phyloP scores from a whole-genome alignment of 2,888 invertebrate genomes.

The Eilema griseolum region DNA sequence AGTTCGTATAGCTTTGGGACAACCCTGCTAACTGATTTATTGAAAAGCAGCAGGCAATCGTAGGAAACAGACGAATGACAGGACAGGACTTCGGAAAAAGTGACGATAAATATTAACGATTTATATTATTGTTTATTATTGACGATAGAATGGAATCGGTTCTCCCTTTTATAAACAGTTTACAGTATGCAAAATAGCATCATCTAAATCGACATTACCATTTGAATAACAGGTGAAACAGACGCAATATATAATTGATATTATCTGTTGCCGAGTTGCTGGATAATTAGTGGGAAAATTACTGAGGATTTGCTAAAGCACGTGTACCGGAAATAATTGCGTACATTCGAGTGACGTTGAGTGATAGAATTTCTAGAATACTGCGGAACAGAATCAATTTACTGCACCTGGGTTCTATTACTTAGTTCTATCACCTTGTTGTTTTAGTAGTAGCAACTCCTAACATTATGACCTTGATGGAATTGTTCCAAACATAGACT shows the following conservation, averaged over 20 bases:
- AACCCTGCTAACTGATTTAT: too few relatives aligned
- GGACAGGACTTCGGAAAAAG: too few relatives aligned
- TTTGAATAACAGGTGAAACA: neutral
- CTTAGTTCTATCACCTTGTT: neutral
- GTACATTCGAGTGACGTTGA: neutral
- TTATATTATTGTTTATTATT: too few relatives aligned
- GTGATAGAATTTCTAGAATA: slow-evolving; percentile 1
- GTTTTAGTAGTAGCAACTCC: neutral
- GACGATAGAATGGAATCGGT: too few relatives aligned
- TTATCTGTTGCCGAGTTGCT: neutral
- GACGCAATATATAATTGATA: neutral
- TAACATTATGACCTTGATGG: neutral
- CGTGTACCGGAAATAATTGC: neutral
- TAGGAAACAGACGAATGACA: too few relatives aligned
- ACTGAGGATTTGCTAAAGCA: neutral
- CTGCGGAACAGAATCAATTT: neutral
- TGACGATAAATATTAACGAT: too few relatives aligned
- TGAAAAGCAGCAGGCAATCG: too few relatives aligned
- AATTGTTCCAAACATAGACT: neutral
- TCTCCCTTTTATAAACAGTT: too few relatives aligned
- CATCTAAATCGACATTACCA: neutral
- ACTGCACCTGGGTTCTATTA: neutral
- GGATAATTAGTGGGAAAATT: neutral
- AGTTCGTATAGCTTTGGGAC: too few relatives aligned
- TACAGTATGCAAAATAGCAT: neutral